A percentile compares a stretch with the other conserved stretches of the same genome.
phyloP scores from a whole-genome alignment of 2,888 invertebrate genomes.

The Drosophila borborema region DNA sequence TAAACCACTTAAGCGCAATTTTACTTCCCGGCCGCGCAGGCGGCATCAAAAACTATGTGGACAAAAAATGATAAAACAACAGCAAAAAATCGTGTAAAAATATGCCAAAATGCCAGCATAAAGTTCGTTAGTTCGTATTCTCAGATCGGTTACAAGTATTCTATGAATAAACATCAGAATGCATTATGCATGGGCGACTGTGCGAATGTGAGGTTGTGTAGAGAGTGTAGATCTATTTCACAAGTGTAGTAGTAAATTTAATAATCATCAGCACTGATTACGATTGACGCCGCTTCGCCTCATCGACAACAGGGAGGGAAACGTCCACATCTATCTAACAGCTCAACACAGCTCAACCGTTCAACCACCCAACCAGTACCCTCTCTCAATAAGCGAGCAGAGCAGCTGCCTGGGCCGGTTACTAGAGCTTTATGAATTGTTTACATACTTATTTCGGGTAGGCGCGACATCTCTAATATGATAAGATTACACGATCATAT shows the following conservation, averaged over 20 bases:
- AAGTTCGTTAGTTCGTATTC: conserved; percentile 13
- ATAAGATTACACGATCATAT: conserved; percentile 27
- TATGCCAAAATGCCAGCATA: conserved; percentile 23
- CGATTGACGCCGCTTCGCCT: conserved; percentile 34
- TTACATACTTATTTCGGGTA: conserved; percentile 28
- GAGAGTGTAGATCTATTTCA: conserved; percentile 36
- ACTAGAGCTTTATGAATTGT: conserved; percentile 27
- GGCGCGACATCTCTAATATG: conserved; percentile 26
- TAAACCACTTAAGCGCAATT: conserved; percentile 76
- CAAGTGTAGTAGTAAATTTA: conserved; percentile 57
- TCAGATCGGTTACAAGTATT: conserved; percentile 25
- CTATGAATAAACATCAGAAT: conserved; percentile 68
- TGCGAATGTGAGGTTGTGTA: neutral
- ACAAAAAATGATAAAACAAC: neutral
- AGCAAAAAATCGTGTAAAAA: conserved; percentile 7
- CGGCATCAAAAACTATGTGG: conserved; percentile 3
- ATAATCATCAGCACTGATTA: conserved; percentile 59
- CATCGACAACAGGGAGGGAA: conserved; percentile 33
- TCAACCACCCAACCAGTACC: conserved; percentile 24
- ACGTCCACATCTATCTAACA: conserved; percentile 15
- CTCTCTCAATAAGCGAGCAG: conserved; percentile 1
- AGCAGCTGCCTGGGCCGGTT: conserved; percentile 10
- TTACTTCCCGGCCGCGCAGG: conserved; percentile 42
- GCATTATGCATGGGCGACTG: conserved; percentile 25
- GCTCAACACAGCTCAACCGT: neutral